Conservation (phyloP, 2,888 invertebrate species). For the Erynnis tages region DNA sequence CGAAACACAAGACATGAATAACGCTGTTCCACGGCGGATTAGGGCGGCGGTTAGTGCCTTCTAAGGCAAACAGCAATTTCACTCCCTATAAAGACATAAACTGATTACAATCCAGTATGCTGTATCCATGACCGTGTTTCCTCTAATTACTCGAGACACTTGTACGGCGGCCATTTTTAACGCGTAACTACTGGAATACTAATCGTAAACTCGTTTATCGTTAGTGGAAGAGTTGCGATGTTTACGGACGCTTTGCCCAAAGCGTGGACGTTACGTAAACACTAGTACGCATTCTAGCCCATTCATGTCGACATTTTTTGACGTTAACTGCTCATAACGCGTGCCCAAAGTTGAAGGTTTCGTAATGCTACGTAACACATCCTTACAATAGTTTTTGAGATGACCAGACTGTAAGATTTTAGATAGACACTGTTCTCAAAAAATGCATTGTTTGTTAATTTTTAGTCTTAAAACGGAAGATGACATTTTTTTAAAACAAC, state of each 20-base stretch:
- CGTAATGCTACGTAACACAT: neutral
- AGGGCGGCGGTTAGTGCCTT: too few relatives aligned
- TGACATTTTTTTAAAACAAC: too few relatives aligned
- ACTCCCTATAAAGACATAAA: too few relatives aligned
- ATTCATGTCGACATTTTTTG: constrained; percentile 27
- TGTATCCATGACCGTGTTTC: neutral
- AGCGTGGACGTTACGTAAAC: constrained; percentile 19
- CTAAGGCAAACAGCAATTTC: too few relatives aligned
- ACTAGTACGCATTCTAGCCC: constrained; percentile 21
- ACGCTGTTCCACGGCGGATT: too few relatives aligned
- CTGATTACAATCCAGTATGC: constrained; percentile 1
- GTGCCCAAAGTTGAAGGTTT: constrained; percentile 9
- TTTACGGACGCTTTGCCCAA: constrained; percentile 18
- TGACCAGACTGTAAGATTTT: too few relatives aligned
- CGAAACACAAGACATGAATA: too few relatives aligned
- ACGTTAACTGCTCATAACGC: constrained; percentile 17
- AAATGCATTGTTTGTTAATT: too few relatives aligned
- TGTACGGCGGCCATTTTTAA: constrained; percentile 11
- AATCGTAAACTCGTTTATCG: constrained; percentile 11
- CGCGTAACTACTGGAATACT: constrained; percentile 6
- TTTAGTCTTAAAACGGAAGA: too few relatives aligned
- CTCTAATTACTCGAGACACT: constrained; percentile 6
- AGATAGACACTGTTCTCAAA: too few relatives aligned
- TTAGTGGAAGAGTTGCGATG: constrained; percentile 8
- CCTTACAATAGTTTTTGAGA: neutral